Evolutionary conservation across 2,888 invertebrate species (phyloP).

Genomic region (Oscheius myriophilus): DNA sequence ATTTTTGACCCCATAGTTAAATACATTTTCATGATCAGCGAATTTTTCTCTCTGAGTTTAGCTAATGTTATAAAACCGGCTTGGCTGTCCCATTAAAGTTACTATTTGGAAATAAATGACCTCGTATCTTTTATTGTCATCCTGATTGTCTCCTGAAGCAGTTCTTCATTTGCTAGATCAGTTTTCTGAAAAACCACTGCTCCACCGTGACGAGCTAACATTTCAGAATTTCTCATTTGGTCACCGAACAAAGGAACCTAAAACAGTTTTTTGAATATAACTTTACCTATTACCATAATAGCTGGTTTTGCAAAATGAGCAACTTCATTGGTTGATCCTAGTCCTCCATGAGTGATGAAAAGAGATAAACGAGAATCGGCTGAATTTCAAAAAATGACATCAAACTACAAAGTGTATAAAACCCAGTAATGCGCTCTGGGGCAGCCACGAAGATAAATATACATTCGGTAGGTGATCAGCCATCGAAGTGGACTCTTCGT

Average conservation of each 20-base stretch:
- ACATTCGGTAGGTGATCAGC: slow-evolving; percentile 42
- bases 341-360: slow-evolving; percentile 32
- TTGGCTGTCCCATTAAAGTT: too few species aligned
- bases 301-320: slow-evolving; percentile 31
- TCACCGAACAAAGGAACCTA: slow-evolving; percentile 44
- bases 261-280: background rate
- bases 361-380: slow-evolving; percentile 19
- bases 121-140: slow-evolving; percentile 9
- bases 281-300: slow-evolving; percentile 7
- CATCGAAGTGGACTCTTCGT: slow-evolving; percentile 36
- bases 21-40: too few species aligned
- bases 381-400: background rate
- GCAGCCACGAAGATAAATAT: slow-evolving; percentile 48
- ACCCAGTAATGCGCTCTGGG: slow-evolving; percentile 51
- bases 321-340: slow-evolving; percentile 24
- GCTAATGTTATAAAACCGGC: too few species aligned
- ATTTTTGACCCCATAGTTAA: too few species aligned
- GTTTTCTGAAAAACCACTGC: slow-evolving; percentile 31
- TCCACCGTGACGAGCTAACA: slow-evolving; percentile 38
- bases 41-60: too few species aligned
- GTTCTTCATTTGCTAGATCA: slow-evolving; percentile 29
- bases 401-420: too few species aligned
- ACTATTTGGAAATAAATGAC: background rate
- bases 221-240: slow-evolving; percentile 40
- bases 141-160: slow-evolving; percentile 23